A percentile compares a stretch with the other conserved stretches of the same genome.
Conservation (phyloP, 2,797 vertebrate species). For the Enteromius afrohamiltoni region DNA sequence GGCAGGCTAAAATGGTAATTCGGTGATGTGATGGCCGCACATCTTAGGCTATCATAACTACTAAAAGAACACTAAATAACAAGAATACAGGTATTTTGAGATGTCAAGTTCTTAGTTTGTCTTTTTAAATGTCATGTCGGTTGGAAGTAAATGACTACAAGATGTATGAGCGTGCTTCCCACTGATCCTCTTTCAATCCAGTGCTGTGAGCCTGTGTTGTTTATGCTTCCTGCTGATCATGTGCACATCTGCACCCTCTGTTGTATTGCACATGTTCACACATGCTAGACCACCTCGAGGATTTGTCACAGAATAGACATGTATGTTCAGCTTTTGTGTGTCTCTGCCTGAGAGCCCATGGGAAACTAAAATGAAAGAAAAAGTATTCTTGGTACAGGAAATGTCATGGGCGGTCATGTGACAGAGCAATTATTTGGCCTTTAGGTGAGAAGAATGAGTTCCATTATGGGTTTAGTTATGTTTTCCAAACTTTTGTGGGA, state of each 20-base stretch:
- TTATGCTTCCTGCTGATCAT: background rate
- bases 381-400: constrained; percentile 15
- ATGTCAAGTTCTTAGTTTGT: too few species aligned
- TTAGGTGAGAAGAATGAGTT: constrained; percentile 20
- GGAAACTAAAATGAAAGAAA: constrained; percentile 17
- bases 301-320: constrained; percentile 12
- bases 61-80: too few species aligned
- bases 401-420: constrained; percentile 32
- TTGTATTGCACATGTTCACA: constrained; percentile 2
- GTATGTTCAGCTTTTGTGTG: background rate
- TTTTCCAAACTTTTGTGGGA: background rate
- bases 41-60: too few species aligned
- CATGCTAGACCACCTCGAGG: background rate
- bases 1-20: too few species aligned
- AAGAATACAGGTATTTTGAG: too few species aligned
- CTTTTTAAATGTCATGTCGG: background rate
- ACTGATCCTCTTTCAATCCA: background rate
- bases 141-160: background rate
- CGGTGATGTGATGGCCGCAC: too few species aligned
- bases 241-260: background rate
- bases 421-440: constrained; percentile 18
- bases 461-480: constrained; percentile 17
- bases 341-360: background rate
- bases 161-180: background rate
- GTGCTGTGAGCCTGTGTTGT: background rate